Base-by-base conservation (phyloP, 2,888 invertebrate species). In the Spilarctia lutea region DNA sequence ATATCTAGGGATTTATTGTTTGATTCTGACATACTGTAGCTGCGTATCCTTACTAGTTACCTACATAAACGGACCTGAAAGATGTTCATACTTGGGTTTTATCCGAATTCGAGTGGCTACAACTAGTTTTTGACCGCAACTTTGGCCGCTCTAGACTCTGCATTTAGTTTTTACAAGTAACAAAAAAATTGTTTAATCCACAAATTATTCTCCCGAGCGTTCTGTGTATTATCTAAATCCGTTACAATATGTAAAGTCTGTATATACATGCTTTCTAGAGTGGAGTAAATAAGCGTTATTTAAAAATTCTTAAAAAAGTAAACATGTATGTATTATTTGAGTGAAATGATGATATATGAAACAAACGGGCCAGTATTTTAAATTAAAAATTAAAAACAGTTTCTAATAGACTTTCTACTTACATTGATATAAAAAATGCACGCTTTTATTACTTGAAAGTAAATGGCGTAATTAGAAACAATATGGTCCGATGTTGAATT, bases 361-460 rank as follows among this genome's bases (percentile, higher is more conserved):
- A 60, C 52, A 52, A 60, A 60, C 27, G 6, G 6, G 27, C 27
- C 16, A 24, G 20, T 35, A 35, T 66, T 35, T 67, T 7, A n/a
- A 67, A 42, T n/a, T 42, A 67, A 66, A 33, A 67, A n/a, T 67
- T 18, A 42, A 67, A 39, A n/a, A 13, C 66, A 30, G 42, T 67
- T 67, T 67, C 24, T 42, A 42, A 42, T 30, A 63, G 7, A 67
- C 66, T 67, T 67, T 67, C 66, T 67, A 67, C 66, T n/a, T 39
- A 67, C 66, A 67, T 42, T 67, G 24, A 39, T n/a, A 67, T 67
- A 67, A 66, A 35, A 66, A 39, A n/a, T 18, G 6, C 16, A 13
- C 63, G 18, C 30, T 63, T 63, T 30, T 63, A 18, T 63, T 30
- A 63, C 20, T 63, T 63, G 16, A 63, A 63, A 63, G 63, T 63